phyloP scores from a whole-genome alignment of 2,888 invertebrate species.

The Melolontha melolontha region DNA sequence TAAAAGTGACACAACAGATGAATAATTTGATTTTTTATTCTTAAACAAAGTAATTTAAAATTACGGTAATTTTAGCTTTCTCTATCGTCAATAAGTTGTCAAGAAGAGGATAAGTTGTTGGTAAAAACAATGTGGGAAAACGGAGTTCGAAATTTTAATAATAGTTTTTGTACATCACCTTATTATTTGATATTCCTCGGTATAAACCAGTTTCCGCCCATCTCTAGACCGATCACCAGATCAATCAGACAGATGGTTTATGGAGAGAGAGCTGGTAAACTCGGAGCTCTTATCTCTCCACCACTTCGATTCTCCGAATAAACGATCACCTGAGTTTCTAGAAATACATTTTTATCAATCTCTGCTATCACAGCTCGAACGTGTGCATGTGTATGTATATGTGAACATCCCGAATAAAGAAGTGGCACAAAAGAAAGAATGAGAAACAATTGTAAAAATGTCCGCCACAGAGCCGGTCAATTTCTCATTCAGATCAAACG shows the following conservation, averaged over 20 bases:
- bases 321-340: conserved; percentile 51
- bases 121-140: too few species aligned
- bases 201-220: conserved; percentile 50
- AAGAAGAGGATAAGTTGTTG: too few species aligned
- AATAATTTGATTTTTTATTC: too few species aligned
- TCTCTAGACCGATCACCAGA: conserved; percentile 47
- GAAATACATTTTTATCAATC: conserved; percentile 46
- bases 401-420: conserved; percentile 13
- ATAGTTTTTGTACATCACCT: conserved; percentile 18
- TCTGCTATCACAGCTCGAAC: conserved; percentile 30
- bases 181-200: conserved; percentile 37
- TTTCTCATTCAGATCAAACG: conserved; percentile 19
- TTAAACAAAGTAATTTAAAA: too few species aligned
- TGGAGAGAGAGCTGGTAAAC: conserved; percentile 43
- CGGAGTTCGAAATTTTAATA: too few species aligned
- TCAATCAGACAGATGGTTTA: conserved; percentile 52
- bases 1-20: too few species aligned
- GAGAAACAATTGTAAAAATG: conserved; percentile 19
- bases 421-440: conserved; percentile 7
- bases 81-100: too few species aligned
- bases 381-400: conserved; percentile 9
- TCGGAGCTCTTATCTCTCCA: conserved; percentile 45
- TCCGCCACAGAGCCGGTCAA: neutral
- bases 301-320: conserved; percentile 48
- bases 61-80: too few species aligned